phyloP scores from a whole-genome alignment of 2,888 invertebrate genomes.

The Drosophila imparisetae region DNA sequence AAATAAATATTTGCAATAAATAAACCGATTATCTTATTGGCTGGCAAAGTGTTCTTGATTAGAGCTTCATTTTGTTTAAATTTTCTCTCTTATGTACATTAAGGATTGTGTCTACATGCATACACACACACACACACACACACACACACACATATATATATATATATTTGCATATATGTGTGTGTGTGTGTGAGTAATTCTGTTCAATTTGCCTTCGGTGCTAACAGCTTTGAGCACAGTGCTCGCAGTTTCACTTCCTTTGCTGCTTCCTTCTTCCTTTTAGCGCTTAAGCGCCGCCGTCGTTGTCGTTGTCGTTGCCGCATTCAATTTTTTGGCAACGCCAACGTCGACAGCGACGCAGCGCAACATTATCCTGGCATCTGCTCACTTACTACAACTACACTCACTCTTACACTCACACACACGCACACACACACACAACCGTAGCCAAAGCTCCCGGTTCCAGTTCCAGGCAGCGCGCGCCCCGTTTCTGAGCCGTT shows the following conservation, averaged over 20 bases:
- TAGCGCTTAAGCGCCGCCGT: constrained; percentile 69
- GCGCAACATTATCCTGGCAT: constrained; percentile 56
- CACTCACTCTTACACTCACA: constrained; percentile 2
- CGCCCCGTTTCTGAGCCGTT: constrained; percentile 15
- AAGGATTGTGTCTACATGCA: constrained; percentile 1
- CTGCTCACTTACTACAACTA: constrained; percentile 42
- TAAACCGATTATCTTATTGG: not conserved
- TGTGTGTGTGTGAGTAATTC: constrained; percentile 5
- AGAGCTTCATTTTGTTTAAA: not conserved
- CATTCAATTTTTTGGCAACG: constrained; percentile 69
- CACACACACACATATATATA: too few relatives aligned
- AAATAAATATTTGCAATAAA: not conserved
- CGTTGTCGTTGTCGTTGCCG: constrained; percentile 24
- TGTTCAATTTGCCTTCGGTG: constrained; percentile 39
- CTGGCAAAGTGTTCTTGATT: not conserved
- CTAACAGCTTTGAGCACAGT: constrained; percentile 31
- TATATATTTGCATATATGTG: not conserved
- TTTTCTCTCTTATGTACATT: not conserved
- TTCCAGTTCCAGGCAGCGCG: constrained; percentile 46
- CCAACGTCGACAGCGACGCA: constrained; percentile 53
- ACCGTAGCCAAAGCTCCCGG: constrained; percentile 52
- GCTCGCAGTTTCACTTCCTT: constrained; percentile 73
- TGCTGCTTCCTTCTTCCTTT: constrained; percentile 79
- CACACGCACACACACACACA: not conserved
- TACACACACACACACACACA: too few relatives aligned